Percentiles rank a stretch among this genome's conserved stretches.
These are phyloP conservation scores for Chromis chromis DNA, from an alignment of 2,797 vertebrate genomes.

Conservation along the genomic window DNA sequence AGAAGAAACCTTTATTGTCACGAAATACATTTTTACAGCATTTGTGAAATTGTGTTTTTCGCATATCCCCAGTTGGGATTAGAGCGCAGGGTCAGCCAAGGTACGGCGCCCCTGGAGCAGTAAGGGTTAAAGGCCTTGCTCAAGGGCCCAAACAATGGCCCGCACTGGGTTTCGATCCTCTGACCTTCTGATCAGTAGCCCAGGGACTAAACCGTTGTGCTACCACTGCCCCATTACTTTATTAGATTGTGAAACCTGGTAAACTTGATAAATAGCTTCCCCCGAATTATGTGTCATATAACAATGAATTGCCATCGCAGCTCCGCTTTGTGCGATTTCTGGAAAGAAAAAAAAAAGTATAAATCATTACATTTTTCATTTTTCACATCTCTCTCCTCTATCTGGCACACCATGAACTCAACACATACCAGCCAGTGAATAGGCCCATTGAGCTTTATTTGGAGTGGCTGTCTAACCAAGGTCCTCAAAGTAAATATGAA, in stretches of 20 bases:
- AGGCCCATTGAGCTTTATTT: slow-evolving; percentile 61
- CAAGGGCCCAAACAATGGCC: no score
- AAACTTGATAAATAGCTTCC: slow-evolving; percentile 1
- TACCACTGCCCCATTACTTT: no score
- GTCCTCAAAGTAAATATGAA: slow-evolving; percentile 78
- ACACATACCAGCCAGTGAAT: slow-evolving; percentile 56
- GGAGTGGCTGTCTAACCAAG: slow-evolving; percentile 67
- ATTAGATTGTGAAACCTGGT: background rate
- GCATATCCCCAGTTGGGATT: no score
- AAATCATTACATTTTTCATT: slow-evolving; percentile 8
- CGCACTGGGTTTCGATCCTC: no score
- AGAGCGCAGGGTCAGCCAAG: no score
- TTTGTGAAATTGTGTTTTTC: no score
- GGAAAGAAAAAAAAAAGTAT: background rate
- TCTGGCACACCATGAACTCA: slow-evolving; percentile 37
- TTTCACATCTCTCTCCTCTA: slow-evolving; percentile 20
- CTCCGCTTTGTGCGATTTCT: slow-evolving; percentile 12
- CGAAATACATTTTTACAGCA: no score
- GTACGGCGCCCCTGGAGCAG: no score
- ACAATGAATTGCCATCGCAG: background rate
- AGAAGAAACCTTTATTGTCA: no score
- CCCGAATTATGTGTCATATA: background rate
- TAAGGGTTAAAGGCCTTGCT: no score
- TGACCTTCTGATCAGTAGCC: no score
- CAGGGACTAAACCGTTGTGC: no score